Evolutionary conservation across 1,140 invertebrate genomes (phyloP).

Genomic region (Popillia japonica): DNA sequence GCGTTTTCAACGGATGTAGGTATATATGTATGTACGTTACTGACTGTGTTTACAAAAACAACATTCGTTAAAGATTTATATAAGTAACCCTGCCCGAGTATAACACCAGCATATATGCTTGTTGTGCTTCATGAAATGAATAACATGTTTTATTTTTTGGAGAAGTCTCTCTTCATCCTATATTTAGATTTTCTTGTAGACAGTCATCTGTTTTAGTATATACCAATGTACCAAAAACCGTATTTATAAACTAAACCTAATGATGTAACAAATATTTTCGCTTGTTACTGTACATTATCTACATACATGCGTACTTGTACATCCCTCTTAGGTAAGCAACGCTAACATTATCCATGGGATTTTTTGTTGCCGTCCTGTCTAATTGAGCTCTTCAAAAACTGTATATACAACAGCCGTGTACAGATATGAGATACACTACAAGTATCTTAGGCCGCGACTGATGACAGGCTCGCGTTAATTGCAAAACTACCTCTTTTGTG

Average conservation of each 20-base stretch:
- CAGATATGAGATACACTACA: background rate
- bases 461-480: conserved; percentile 4
- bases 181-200: too few relatives aligned
- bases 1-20: conserved; percentile 9
- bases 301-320: background rate
- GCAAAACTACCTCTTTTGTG: conserved; percentile 31
- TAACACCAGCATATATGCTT: too few relatives aligned
- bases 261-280: too few relatives aligned
- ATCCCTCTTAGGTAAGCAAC: background rate
- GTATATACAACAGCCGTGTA: background rate
- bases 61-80: too few relatives aligned
- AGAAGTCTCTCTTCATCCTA: too few relatives aligned
- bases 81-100: too few relatives aligned
- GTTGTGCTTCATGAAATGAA: too few relatives aligned
- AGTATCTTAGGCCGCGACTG: background rate
- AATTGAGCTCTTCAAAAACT: conserved; percentile 37
- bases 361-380: conserved; percentile 21
- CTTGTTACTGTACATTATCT: background rate
- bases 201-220: too few relatives aligned
- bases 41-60: too few relatives aligned
- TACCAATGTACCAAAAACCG: too few relatives aligned
- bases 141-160: too few relatives aligned
- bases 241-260: too few relatives aligned
- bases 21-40: background rate
- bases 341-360: conserved; percentile 27